phyloP scores from a whole-genome alignment of 1,140 invertebrate species.

The Brachystomella parvula region DNA sequence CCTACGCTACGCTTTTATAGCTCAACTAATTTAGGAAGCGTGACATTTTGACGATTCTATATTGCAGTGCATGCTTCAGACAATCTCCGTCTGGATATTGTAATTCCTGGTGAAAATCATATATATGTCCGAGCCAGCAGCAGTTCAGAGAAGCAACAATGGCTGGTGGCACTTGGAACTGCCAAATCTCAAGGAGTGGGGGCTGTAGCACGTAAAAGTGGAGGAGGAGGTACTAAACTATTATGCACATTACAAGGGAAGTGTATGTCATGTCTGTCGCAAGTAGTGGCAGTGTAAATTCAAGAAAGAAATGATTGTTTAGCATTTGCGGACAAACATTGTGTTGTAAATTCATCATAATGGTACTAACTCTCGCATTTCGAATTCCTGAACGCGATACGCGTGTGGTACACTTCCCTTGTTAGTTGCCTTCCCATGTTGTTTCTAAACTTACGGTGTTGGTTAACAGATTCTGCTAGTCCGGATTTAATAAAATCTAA shows the following conservation, averaged over 20 bases:
- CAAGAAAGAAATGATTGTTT: no score
- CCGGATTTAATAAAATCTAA: conserved; percentile 58
- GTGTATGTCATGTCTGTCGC: no score
- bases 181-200: conserved; percentile 63
- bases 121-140: conserved; percentile 68
- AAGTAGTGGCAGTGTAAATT: no score
- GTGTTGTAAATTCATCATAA: no score
- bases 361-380: no score
- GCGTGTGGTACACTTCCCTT: no score
- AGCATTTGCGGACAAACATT: no score
- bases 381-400: no score
- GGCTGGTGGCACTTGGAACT: conserved; percentile 69
- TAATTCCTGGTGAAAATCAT: conserved; percentile 71
- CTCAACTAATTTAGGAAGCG: background rate
- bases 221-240: no score
- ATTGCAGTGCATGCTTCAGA: conserved; percentile 63
- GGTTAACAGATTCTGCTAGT: conserved; percentile 39
- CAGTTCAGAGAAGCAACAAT: conserved; percentile 65
- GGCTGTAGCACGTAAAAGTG: conserved; percentile 44
- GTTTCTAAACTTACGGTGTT: no score
- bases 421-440: no score
- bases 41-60: background rate
- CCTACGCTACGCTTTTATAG: background rate
- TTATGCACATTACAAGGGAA: no score
- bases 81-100: conserved; percentile 61